Percentiles rank a stretch among this genome's conserved stretches.
Evolutionary conservation across 2,797 vertebrate genomes (phyloP).

Genomic region (Anableps anableps): DNA sequence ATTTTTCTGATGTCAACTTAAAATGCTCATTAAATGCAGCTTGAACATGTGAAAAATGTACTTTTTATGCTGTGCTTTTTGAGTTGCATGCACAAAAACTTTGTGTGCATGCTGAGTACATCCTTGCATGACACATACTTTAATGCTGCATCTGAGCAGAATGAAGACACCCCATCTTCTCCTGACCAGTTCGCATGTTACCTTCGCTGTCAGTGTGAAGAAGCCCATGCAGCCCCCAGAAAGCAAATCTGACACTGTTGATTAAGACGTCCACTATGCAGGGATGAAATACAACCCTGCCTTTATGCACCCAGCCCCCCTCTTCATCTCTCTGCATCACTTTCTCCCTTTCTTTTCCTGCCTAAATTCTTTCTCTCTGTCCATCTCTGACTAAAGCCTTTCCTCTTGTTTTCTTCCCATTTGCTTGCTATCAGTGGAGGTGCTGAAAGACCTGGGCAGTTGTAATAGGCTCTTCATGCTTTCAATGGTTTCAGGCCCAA

Average conservation of each 20-base stretch:
- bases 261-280: constrained; percentile 89
- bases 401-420: constrained; percentile 43
- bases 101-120: not conserved
- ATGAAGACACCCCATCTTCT: constrained; percentile 22
- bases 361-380: constrained; percentile 5
- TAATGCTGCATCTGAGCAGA: constrained; percentile 4
- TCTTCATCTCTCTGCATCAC: constrained; percentile 31
- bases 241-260: constrained; percentile 85
- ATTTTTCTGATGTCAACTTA: not conserved
- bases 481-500: constrained; percentile 53
- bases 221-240: constrained; percentile 68
- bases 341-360: constrained; percentile 32
- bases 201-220: constrained; percentile 62
- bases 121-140: not conserved
- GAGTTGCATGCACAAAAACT: not conserved
- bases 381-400: constrained; percentile 42
- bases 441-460: constrained; percentile 60
- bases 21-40: not conserved
- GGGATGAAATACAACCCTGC: constrained; percentile 84
- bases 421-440: constrained; percentile 49
- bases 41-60: not conserved
- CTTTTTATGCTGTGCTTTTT: not conserved
- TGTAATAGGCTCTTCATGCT: constrained; percentile 61
- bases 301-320: constrained; percentile 29
- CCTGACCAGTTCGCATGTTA: constrained; percentile 26